Evolutionary conservation across 2,888 invertebrate species (phyloP).

Genomic region (Lepidochitona cinerea): DNA sequence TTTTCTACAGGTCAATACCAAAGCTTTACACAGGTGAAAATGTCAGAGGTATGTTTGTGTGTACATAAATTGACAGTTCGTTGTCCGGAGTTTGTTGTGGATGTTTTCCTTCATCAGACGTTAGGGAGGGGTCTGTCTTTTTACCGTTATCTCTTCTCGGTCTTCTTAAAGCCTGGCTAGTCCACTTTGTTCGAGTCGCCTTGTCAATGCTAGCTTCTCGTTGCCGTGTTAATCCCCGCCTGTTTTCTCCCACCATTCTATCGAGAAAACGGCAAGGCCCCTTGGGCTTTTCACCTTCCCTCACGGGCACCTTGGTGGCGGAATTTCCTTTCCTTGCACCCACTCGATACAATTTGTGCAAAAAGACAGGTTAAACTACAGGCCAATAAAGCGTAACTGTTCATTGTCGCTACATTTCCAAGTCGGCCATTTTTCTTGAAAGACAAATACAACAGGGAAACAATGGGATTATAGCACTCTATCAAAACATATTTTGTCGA

Average conservation of each 20-base stretch:
- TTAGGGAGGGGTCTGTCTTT: neutral
- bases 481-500: no score
- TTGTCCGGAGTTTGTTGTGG: neutral
- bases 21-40: neutral
- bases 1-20: neutral
- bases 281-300: neutral
- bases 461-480: no score
- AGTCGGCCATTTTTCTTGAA: no score
- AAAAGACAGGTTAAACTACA: neutral
- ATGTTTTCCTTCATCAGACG: neutral
- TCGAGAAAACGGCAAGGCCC: neutral
- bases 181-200: no score
- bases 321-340: neutral
- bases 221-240: neutral
- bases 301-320: neutral
- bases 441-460: no score
- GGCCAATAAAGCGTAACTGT: no score
- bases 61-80: neutral
- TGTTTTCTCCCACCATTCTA: neutral
- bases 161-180: no score
- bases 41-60: neutral
- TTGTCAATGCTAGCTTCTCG: neutral
- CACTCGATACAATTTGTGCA: neutral
- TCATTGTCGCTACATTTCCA: no score
- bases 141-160: neutral